Conservation (phyloP, 2,113 vertebrate genomes). For the Pionites leucogaster region DNA sequence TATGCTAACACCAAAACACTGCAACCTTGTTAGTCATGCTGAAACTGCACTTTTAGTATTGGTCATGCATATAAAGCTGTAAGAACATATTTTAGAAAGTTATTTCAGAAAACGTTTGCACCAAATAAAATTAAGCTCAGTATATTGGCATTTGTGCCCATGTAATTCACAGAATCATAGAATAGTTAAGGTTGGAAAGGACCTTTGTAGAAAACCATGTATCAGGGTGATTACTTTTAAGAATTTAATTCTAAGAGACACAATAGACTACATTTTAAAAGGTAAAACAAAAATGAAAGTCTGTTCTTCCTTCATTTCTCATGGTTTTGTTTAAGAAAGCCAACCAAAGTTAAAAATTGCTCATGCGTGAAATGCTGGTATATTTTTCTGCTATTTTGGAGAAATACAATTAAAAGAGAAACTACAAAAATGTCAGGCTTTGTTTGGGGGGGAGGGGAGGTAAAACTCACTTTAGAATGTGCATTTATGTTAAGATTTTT, state of each 20-base stretch:
- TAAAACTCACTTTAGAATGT: neutral
- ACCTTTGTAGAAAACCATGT: neutral
- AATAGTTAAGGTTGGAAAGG: no score
- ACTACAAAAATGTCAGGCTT: rapidly evolving
- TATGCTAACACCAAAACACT: neutral
- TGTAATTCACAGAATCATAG: neutral
- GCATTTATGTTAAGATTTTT: neutral
- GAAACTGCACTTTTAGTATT: neutral
- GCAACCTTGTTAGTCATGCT: neutral
- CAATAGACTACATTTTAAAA: neutral
- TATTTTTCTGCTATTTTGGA: neutral
- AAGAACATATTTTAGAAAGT: neutral
- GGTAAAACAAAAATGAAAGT: neutral
- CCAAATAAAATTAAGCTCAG: neutral
- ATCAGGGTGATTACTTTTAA: neutral
- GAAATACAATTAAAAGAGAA: neutral
- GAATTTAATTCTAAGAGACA: neutral
- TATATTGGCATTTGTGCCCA: neutral
- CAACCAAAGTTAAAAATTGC: neutral
- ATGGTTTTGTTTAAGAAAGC: neutral
- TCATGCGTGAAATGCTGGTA: neutral
- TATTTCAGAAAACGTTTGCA: neutral
- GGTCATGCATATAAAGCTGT: neutral
- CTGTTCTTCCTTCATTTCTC: neutral
- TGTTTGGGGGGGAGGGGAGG: no score